Evolutionary conservation across 1,140 invertebrate species (phyloP).

Genomic region (Cryptotermes secundus): DNA sequence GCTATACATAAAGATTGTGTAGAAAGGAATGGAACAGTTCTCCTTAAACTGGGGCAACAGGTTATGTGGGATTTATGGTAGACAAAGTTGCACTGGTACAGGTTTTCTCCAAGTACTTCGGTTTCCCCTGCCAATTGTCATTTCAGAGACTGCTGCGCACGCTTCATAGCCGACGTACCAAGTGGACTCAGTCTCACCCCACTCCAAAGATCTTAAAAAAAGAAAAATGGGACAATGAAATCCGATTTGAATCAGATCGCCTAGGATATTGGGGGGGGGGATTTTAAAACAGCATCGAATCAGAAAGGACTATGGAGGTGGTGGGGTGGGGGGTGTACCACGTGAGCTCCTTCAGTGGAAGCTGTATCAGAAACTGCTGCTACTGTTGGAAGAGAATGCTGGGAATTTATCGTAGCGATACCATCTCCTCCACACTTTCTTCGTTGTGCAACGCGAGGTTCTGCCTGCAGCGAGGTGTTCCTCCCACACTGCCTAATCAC

Average conservation of each 20-base stretch:
- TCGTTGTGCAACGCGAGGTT: not conserved
- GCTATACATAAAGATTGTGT: not conserved
- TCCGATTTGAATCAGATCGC: too few species aligned
- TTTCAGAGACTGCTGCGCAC: too few species aligned
- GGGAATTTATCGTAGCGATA: not conserved
- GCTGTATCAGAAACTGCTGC: not conserved
- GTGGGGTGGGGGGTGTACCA: not conserved
- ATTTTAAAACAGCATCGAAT: not conserved
- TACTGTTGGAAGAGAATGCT: not conserved
- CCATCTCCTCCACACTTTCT: conserved; percentile 4
- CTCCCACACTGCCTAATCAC: not conserved
- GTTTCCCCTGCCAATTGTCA: too few species aligned
- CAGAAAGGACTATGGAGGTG: not conserved
- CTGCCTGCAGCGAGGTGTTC: not conserved
- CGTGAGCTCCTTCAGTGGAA: not conserved
- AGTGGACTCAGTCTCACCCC: too few species aligned
- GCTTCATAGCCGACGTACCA: too few species aligned
- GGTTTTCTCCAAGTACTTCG: too few species aligned
- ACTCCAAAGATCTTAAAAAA: too few species aligned
- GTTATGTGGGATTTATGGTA: too few species aligned
- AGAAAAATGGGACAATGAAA: not conserved
- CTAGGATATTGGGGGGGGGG: not conserved
- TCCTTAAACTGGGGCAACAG: too few species aligned
- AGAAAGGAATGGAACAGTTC: not conserved
- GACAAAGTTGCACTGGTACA: too few species aligned